Evolutionary conservation across 2,888 invertebrate genomes (phyloP).

Genomic region (Hesperia comma): DNA sequence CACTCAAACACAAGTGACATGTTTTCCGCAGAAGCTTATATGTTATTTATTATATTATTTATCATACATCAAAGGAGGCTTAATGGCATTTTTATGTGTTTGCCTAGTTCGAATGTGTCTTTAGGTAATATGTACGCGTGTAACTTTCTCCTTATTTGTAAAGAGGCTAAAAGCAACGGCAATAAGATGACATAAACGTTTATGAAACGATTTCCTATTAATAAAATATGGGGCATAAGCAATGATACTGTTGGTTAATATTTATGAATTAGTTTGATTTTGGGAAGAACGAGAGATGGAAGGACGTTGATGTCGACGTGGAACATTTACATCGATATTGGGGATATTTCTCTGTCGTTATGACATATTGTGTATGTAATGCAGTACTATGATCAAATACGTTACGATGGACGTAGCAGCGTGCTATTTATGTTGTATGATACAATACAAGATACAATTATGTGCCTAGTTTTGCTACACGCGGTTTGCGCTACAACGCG

Average conservation of each 20-base stretch:
- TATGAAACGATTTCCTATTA: constrained; percentile 26
- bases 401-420: too few relatives aligned
- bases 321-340: too few relatives aligned
- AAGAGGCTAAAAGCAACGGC: constrained; percentile 22
- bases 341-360: too few relatives aligned
- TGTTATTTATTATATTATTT: constrained; percentile 49
- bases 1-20: constrained; percentile 37
- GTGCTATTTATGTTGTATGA: too few relatives aligned
- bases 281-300: not conserved
- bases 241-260: constrained; percentile 7
- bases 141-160: constrained; percentile 21
- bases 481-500: too few relatives aligned
- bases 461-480: too few relatives aligned
- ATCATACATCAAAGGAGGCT: constrained; percentile 43
- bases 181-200: constrained; percentile 28
- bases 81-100: constrained; percentile 50
- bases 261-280: not conserved
- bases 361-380: too few relatives aligned
- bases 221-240: constrained; percentile 22
- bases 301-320: not conserved
- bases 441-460: too few relatives aligned
- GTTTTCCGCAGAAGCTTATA: constrained; percentile 45
- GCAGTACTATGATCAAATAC: too few relatives aligned
- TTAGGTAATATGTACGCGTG: constrained; percentile 12
- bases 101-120: constrained; percentile 28